phyloP scores from a whole-genome alignment of 2,888 invertebrate genomes.

The Aricia artaxerxes region DNA sequence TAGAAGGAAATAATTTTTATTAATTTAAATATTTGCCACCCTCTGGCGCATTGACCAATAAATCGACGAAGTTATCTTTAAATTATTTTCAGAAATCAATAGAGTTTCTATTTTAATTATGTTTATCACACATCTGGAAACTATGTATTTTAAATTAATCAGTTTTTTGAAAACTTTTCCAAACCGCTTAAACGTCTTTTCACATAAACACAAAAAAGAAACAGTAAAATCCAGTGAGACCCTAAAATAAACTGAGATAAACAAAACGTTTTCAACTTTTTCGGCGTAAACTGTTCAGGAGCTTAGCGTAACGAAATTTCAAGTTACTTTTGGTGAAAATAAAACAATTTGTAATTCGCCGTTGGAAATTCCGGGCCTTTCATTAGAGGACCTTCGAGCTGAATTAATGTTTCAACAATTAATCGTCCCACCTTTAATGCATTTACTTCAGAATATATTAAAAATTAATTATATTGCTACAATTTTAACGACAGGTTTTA shows the following conservation, averaged over 20 bases:
- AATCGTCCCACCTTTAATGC: constrained; percentile 23
- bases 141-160: neutral
- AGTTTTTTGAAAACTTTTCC: neutral
- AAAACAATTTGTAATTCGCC: constrained; percentile 31
- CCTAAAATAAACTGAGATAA: constrained; percentile 27
- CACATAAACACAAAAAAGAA: neutral
- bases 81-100: no score
- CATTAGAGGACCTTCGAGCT: constrained; percentile 26
- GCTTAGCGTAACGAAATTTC: constrained; percentile 30
- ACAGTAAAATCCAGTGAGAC: constrained; percentile 12
- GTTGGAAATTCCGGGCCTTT: constrained; percentile 27
- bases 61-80: no score
- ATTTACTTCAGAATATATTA: constrained; percentile 10
- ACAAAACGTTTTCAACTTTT: constrained; percentile 28
- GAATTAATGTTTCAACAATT: constrained; percentile 28
- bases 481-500: neutral
- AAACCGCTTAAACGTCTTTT: neutral
- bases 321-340: constrained; percentile 30
- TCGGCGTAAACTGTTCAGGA: constrained; percentile 18
- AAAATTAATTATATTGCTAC: neutral
- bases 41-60: no score
- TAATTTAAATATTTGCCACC: no score
- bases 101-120: no score
- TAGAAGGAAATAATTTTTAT: no score
- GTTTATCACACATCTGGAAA: neutral